phyloP scores from a whole-genome alignment of 2,113 vertebrate genomes.

The Notechis scutatus region DNA sequence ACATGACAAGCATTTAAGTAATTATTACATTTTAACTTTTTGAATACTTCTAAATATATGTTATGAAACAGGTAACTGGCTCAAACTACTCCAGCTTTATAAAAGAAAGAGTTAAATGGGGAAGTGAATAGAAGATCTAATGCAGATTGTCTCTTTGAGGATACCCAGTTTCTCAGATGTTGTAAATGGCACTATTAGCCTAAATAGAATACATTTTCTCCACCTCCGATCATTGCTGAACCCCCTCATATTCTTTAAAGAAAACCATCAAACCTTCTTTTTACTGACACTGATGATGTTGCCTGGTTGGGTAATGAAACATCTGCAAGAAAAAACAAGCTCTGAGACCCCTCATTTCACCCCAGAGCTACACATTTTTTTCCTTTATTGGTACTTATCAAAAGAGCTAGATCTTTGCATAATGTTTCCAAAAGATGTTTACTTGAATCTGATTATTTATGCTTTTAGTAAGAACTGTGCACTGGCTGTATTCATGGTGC shows the following conservation, averaged over 20 bases:
- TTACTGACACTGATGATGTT: background rate
- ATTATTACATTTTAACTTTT: background rate
- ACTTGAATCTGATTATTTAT: background rate
- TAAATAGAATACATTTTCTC: background rate
- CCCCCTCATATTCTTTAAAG: background rate
- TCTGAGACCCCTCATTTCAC: too few relatives aligned
- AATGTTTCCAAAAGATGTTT: background rate
- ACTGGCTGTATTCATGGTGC: background rate
- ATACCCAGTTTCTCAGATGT: background rate
- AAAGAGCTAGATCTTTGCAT: background rate
- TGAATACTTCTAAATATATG: background rate
- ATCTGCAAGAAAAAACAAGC: background rate
- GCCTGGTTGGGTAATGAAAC: background rate
- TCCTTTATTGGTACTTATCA: background rate
- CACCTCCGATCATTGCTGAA: background rate
- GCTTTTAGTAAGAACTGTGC: background rate
- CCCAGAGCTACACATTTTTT: too few relatives aligned
- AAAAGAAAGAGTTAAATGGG: background rate
- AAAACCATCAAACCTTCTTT: background rate
- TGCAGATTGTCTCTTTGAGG: background rate
- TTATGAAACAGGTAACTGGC: background rate
- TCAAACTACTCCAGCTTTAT: background rate
- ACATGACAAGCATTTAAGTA: background rate
- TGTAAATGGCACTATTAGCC: background rate
- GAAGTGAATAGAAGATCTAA: background rate